A percentile compares a stretch with the other conserved stretches of the same genome.
Conservation (phyloP, 2,888 invertebrate genomes). For the Scaptomyza cyrtandrae region DNA sequence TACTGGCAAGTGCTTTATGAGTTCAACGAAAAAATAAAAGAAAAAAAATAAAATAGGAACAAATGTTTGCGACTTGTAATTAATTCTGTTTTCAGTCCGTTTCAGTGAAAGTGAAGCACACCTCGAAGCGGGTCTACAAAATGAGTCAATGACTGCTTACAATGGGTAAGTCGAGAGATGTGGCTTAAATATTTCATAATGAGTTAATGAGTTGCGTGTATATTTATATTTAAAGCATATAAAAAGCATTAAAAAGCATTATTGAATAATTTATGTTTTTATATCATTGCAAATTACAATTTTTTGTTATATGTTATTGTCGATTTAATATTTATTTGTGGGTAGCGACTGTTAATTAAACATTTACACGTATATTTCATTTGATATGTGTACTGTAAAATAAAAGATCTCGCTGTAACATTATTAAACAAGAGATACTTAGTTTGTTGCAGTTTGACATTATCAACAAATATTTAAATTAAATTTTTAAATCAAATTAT, state of each 20-base stretch:
- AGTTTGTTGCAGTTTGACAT: no score
- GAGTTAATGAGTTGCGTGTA: constrained; percentile 13
- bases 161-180: constrained; percentile 30
- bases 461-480: no score
- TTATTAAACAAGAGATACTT: no score
- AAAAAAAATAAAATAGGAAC: constrained; percentile 3
- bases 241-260: no score
- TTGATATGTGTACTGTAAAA: no score
- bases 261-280: no score
- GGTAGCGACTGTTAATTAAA: neutral
- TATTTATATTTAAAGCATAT: neutral
- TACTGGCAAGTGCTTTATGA: constrained; percentile 37
- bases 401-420: no score
- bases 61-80: constrained; percentile 46
- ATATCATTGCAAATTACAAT: no score
- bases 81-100: constrained; percentile 49
- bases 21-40: constrained; percentile 15
- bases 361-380: neutral
- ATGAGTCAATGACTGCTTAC: constrained; percentile 59
- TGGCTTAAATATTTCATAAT: constrained; percentile 25
- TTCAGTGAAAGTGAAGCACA: constrained; percentile 41
- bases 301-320: neutral
- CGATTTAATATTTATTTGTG: neutral
- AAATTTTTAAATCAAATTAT: no score
- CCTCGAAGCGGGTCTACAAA: constrained; percentile 5